Percentiles rank a stretch among this genome's conserved stretches.
These are phyloP conservation scores for Periplaneta americana DNA, from an alignment of 1,140 invertebrate species.

Conservation along the genomic window DNA sequence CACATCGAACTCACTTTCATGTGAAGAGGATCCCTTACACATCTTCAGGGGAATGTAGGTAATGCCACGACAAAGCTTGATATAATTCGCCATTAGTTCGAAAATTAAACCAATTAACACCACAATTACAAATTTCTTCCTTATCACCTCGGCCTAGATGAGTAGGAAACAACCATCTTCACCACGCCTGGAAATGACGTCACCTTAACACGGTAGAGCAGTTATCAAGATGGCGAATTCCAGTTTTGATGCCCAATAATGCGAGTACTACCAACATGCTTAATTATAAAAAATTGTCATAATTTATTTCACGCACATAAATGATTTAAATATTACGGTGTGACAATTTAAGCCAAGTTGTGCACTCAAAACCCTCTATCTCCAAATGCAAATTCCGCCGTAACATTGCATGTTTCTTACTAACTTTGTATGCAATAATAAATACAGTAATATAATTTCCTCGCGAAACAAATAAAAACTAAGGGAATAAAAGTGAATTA, in stretches of 20 bases:
- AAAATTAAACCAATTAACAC: neutral
- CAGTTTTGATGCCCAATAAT: neutral
- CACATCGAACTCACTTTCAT: neutral
- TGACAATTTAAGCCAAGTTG: too few species aligned
- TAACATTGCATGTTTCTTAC: too few species aligned
- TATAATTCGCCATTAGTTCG: neutral
- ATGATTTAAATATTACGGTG: too few species aligned
- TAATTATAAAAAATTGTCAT: too few species aligned
- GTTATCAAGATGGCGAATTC: neutral
- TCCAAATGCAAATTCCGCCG: too few species aligned
- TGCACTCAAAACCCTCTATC: too few species aligned
- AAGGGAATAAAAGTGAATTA: too few species aligned
- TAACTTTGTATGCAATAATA: too few species aligned
- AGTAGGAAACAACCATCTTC: conserved; percentile 23
- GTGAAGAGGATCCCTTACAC: neutral
- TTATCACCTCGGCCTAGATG: conserved; percentile 4
- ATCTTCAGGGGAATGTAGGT: neutral
- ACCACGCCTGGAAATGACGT: conserved; percentile 29
- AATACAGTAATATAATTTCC: too few species aligned
- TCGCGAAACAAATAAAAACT: too few species aligned
- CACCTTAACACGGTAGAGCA: neutral
- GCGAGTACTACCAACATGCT: too few species aligned
- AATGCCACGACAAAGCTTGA: neutral
- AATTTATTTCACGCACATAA: too few species aligned
- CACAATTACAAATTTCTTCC: neutral